Conservation (phyloP, 1,140 invertebrate species). For the Chionoecetes opilio region DNA sequence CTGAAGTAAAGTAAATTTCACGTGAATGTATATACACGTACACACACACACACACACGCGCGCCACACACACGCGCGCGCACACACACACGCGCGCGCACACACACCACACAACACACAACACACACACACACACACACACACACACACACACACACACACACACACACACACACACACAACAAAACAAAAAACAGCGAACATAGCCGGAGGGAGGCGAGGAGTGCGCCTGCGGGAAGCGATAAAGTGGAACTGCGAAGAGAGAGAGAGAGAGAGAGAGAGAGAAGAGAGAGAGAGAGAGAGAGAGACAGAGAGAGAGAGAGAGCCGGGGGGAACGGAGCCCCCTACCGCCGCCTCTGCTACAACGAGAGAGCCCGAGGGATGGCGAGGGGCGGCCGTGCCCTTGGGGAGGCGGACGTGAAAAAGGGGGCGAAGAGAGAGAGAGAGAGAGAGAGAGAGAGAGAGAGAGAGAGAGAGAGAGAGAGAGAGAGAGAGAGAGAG, state of each 20-base stretch:
- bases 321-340: neutral
- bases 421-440: neutral
- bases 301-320: conserved; percentile 37
- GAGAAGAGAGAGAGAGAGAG: neutral
- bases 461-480: conserved; percentile 24
- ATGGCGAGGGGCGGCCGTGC: neutral
- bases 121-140: neutral
- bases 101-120: too few species aligned
- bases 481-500: conserved; percentile 47
- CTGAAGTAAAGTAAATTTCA: too few species aligned
- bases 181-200: neutral
- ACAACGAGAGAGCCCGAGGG: neutral
- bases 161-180: neutral
- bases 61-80: too few species aligned
- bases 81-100: too few species aligned
- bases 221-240: conserved; percentile 33
- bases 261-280: conserved; percentile 40
- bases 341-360: conserved; percentile 1
- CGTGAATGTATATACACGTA: too few species aligned
- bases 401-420: neutral
- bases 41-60: too few species aligned
- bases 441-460: conserved; percentile 47
- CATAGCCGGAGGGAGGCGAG: neutral
- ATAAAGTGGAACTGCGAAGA: neutral
- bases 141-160: neutral